Base-by-base conservation (phyloP, 2,797 vertebrate species). In the Schizopygopsis pylzovi region DNA sequence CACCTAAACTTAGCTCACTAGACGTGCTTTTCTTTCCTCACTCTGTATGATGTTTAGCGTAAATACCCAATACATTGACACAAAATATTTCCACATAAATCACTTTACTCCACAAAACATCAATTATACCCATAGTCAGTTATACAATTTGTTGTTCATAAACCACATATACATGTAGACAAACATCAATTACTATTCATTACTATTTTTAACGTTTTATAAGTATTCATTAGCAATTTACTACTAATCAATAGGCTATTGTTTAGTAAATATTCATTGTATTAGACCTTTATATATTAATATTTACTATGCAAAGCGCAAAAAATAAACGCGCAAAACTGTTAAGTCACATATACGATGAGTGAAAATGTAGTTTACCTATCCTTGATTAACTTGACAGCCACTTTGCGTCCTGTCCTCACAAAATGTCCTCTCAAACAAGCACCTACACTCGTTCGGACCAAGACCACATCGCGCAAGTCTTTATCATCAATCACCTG, bases 381-480 rank as follows among this genome's bases (percentile, higher is more conserved):
- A 15, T 90, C 81, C 4, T 75, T 25, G 47, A 90, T 71, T 7
- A 91, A 84, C 76, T 90, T 91, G 11, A 92, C 77, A 15, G 82
- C 85, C 43, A 91, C 89, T 22, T 67, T 47, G 41, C 68, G 71
- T 25, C 73, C 85, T 10, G 81, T 84, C 1, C 20, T 28, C 6
- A 39, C 61, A 16, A 89, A 54, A 37, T 12, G 9, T 8, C 90
- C 90, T 9, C 89, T 85, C 79, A 91, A 65, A 28, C 89, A 91
- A 13, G 84, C 79, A n/a, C 81, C 90, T 2, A 65, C 82, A 39
- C 89, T 86, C 6, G 86, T 90, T 10, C 43, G 52, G 67, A 85
- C 71, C 28, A 91, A 54, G 68, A 79, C 82, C 39, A 90, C 75
- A 52, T 89, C 73, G 12, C 11, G 52, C 79, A 92, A 33, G 28